Base-by-base conservation (phyloP, 2,888 invertebrate genomes). In the Microplitis deprimator region DNA sequence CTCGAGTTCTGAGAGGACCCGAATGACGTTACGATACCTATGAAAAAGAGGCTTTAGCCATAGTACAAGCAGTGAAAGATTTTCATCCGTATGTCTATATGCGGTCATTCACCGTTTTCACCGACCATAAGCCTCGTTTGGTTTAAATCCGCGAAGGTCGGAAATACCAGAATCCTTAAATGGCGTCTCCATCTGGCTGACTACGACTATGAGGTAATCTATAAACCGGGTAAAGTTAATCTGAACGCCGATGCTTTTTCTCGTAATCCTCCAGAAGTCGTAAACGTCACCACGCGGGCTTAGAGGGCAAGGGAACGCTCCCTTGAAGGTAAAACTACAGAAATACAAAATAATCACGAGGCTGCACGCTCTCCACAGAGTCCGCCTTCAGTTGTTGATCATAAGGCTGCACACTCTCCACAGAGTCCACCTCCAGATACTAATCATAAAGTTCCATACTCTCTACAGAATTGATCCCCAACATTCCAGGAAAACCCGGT, bases 131-230 rank as follows among this genome's bases (percentile, higher is more conserved):
- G 8, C 68, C 76, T 72, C 6, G 62, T 62, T 5, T 72, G 72
- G 72, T 72, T 62, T 40, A 72, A 72, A 40, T 77, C 80, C 2
- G 82, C 82, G 77, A 68, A 77, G 10, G 68, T 62, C 13, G n/a
- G 20, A 13, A 80, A 75, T 61, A 72, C 60, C 5, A 59, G 72
- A 59, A n/a, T 59, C 4, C 38, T 65, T 1, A 20, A 61, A 68
- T 64, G 68, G 70, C 16, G 67, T 29, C 20, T 60, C 6, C 17
- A 16, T 1, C 17, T 68, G 1, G 2, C 50, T 10, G 73, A 68
- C n/a, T 39, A 73, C 5, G 60, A 73, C 40, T 68, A 71, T 13
- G 68, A n/a, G 5, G 39, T 77, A 1, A 67, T 73, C 59, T 70
- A 77, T 7, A 74, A 77, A 61, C 60, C 77, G 5, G 77, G 77